phyloP scores from a whole-genome alignment of 2,113 vertebrate genomes.

The Aviceda subcristata region DNA sequence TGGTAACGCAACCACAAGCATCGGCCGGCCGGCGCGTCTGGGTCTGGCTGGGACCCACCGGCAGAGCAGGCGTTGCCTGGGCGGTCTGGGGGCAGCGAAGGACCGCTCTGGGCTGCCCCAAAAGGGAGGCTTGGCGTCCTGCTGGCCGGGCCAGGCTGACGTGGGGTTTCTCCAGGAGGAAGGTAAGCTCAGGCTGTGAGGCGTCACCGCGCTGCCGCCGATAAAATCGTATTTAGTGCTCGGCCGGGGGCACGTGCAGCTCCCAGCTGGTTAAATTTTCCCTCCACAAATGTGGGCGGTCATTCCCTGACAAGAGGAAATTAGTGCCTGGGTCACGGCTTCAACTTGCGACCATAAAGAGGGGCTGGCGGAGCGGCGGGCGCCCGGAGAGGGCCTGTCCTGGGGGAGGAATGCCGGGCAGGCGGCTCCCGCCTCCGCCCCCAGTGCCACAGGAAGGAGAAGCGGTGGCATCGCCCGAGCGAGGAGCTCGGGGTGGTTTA shows the following conservation, averaged over 20 bases:
- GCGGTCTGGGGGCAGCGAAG: background rate
- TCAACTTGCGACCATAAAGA: accelerated
- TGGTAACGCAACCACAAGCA: background rate
- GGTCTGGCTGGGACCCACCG: background rate
- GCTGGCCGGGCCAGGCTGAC: background rate
- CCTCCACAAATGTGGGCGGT: background rate
- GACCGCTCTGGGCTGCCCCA: background rate
- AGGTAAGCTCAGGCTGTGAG: background rate
- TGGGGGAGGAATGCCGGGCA: accelerated
- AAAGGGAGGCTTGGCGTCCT: background rate
- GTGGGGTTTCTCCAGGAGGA: background rate
- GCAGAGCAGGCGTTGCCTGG: background rate
- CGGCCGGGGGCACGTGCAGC: accelerated
- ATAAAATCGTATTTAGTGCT: background rate
- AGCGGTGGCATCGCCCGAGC: accelerated
- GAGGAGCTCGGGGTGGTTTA: accelerated
- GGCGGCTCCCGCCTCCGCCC: background rate
- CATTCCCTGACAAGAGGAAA: background rate
- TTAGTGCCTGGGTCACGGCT: background rate
- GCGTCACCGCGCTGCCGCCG: background rate
- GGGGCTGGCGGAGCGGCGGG: background rate
- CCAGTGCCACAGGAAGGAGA: background rate
- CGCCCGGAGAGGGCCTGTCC: background rate
- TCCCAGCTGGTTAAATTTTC: background rate
- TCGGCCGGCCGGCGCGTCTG: accelerated